Conservation (phyloP, 2,113 vertebrate species). For the Patagioenas fasciata region DNA sequence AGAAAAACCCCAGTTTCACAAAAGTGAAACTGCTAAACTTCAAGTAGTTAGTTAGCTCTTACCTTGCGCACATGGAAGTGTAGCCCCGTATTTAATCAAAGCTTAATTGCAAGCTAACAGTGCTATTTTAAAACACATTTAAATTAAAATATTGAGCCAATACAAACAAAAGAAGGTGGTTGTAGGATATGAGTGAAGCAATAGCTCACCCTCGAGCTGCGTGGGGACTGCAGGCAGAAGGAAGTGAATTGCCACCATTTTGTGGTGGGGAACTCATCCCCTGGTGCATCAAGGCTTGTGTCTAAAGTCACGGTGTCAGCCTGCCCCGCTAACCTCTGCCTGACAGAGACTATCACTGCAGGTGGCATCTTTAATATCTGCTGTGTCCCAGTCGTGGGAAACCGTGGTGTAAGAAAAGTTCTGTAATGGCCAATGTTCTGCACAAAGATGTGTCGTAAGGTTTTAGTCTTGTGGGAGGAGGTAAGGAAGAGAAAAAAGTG, state of each 20-base stretch:
- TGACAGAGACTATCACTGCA: rapidly evolving
- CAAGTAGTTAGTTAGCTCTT: not conserved
- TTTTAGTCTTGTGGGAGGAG: not conserved
- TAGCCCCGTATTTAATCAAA: not conserved
- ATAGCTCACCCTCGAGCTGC: not conserved
- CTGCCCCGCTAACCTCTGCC: not conserved
- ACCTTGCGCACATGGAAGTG: not conserved
- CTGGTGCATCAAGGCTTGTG: not conserved
- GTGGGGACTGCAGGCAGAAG: not conserved
- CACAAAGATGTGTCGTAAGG: rapidly evolving
- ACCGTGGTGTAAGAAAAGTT: not conserved
- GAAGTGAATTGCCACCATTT: not conserved
- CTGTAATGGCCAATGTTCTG: rapidly evolving
- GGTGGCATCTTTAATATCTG: not conserved
- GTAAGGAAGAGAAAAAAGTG: not conserved
- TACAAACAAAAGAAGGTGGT: rapidly evolving
- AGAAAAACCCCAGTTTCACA: not conserved
- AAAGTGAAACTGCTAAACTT: not conserved
- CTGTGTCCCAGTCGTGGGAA: not conserved
- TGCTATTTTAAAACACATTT: not conserved
- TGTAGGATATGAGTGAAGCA: not conserved
- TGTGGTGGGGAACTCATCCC: not conserved
- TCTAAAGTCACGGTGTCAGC: not conserved
- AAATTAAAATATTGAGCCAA: not conserved
- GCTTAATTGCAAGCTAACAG: not conserved